phyloP scores from a whole-genome alignment of 1,140 invertebrate genomes.

The Panagrolaimus sp. region DNA sequence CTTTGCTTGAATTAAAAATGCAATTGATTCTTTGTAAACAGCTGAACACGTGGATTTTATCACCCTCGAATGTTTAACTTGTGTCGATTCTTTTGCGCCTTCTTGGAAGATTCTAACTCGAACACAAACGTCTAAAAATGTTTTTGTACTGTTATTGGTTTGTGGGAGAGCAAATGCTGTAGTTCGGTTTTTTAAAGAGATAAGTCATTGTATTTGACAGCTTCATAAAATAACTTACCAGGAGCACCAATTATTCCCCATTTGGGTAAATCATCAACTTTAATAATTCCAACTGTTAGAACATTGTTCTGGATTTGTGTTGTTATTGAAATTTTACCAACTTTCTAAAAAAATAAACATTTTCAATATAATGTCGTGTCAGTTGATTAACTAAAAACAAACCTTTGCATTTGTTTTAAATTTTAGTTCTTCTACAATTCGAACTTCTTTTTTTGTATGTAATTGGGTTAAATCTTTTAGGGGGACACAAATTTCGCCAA shows the following conservation, averaged over 20 bases:
- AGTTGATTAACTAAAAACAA: background rate
- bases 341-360: slow-evolving; percentile 45
- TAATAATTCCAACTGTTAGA: slow-evolving; percentile 55
- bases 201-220: too few species aligned
- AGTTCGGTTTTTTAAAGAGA: too few species aligned
- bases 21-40: slow-evolving; percentile 57
- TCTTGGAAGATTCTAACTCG: slow-evolving; percentile 35
- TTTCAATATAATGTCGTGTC: background rate
- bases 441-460: slow-evolving; percentile 53
- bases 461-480: slow-evolving; percentile 46
- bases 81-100: slow-evolving; percentile 18
- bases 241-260: slow-evolving; percentile 56
- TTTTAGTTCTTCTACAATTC: slow-evolving; percentile 55
- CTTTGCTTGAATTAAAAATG: slow-evolving; percentile 54
- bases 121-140: slow-evolving; percentile 38
- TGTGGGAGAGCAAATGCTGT: too few species aligned
- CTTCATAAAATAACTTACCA: too few species aligned
- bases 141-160: too few species aligned
- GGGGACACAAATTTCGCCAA: slow-evolving; percentile 50
- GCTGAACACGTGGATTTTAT: slow-evolving; percentile 28
- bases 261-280: slow-evolving; percentile 55
- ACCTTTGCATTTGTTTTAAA: slow-evolving; percentile 45
- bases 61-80: slow-evolving; percentile 27
- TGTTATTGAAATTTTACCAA: slow-evolving; percentile 54
- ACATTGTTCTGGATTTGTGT: slow-evolving; percentile 55